phyloP scores from a whole-genome alignment of 2,797 vertebrate species.

The Pygocentrus nattereri region DNA sequence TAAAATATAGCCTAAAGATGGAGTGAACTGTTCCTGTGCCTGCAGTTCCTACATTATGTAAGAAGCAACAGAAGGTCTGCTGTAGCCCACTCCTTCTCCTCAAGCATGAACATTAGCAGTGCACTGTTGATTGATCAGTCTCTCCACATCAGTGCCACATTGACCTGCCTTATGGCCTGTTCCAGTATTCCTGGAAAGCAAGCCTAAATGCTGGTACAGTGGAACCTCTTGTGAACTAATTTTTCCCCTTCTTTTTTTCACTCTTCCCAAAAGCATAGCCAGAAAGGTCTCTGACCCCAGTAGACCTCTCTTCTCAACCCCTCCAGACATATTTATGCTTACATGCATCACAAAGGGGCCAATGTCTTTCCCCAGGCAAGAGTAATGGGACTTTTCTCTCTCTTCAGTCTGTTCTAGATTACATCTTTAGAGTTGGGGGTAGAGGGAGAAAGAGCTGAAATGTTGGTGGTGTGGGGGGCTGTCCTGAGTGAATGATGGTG shows the following conservation, averaged over 20 bases:
- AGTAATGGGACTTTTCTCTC: constrained; percentile 57
- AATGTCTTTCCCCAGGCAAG: constrained; percentile 48
- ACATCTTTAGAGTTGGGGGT: constrained; percentile 55
- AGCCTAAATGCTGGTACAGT: not conserved
- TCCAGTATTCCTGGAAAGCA: constrained; percentile 27
- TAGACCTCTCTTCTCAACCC: not conserved
- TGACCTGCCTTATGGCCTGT: not conserved
- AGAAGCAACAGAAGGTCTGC: not conserved
- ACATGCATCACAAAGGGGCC: constrained; percentile 57
- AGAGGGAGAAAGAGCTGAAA: constrained; percentile 34
- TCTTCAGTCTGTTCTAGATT: constrained; percentile 62
- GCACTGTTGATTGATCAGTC: constrained; percentile 43
- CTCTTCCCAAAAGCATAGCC: constrained; percentile 13
- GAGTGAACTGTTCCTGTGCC: not conserved
- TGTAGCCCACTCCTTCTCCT: not conserved
- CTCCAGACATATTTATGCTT: constrained; percentile 42
- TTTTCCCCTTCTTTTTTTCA: not conserved
- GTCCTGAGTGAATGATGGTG: constrained; percentile 45
- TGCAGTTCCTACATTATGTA: not conserved
- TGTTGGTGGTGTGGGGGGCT: constrained; percentile 19
- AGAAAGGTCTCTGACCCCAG: constrained; percentile 16
- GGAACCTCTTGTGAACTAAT: not conserved
- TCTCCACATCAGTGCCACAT: constrained; percentile 28
- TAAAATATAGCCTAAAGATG: not conserved
- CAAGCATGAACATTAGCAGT: constrained; percentile 27